Conservation (phyloP, 2,113 vertebrate genomes). For the Balaenoptera acutorostrata region DNA sequence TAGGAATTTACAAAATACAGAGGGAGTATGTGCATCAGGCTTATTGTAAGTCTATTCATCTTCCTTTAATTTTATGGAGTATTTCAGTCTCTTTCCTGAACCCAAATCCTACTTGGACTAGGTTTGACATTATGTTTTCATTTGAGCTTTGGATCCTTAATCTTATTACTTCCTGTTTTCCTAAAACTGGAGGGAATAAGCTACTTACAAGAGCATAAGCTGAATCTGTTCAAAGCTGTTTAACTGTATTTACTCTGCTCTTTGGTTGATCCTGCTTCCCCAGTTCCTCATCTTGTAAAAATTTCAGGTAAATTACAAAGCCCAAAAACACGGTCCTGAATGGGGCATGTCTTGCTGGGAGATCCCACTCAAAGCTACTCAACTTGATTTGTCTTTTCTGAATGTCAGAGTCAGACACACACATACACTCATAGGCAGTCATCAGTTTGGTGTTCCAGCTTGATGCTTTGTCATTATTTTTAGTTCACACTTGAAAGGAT, state of each 20-base stretch:
- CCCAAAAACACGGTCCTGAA: conserved; percentile 39
- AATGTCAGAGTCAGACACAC: background rate
- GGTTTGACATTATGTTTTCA: conserved; percentile 76
- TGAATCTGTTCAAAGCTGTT: conserved; percentile 74
- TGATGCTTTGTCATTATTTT: background rate
- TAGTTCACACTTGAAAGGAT: background rate
- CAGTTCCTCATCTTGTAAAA: conserved; percentile 57
- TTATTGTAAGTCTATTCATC: conserved; percentile 34
- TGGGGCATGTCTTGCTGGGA: background rate
- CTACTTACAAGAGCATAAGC: conserved; percentile 78
- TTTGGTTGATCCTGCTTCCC: conserved; percentile 61
- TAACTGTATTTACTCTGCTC: conserved; percentile 76
- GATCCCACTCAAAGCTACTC: background rate
- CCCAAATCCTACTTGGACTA: conserved; percentile 65
- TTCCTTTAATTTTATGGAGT: conserved; percentile 59
- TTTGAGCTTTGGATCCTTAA: conserved; percentile 79
- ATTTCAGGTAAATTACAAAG: conserved; percentile 70
- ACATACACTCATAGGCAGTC: background rate
- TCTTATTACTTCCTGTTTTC: conserved; percentile 82
- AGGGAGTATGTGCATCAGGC: background rate
- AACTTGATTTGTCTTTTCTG: background rate
- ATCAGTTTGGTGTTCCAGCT: background rate
- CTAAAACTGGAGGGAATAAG: conserved; percentile 82
- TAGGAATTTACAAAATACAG: background rate
- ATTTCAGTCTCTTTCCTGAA: conserved; percentile 53